These are phyloP conservation scores for Escarpia spicata DNA, from an alignment of 2,888 invertebrate genomes.

Conservation along the genomic window DNA sequence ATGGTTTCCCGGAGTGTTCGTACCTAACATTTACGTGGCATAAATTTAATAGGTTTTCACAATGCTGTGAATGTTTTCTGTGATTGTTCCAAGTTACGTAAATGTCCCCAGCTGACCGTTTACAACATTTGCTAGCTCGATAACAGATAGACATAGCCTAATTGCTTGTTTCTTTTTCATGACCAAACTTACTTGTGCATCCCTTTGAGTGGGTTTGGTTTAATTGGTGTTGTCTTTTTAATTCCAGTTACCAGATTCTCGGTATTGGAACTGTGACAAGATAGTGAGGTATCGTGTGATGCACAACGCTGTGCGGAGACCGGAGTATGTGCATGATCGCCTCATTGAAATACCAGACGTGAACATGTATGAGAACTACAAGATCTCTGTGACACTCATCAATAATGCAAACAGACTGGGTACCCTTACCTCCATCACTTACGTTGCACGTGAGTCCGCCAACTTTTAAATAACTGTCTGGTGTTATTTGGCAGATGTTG, in stretches of 20 bases:
- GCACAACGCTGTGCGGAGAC: neutral
- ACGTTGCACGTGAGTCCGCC: slow-evolving; percentile 40
- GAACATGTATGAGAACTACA: slow-evolving; percentile 38
- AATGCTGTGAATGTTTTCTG: too few relatives aligned
- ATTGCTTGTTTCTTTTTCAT: neutral
- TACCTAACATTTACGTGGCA: too few relatives aligned
- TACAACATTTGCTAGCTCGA: too few relatives aligned
- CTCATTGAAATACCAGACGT: slow-evolving; percentile 29
- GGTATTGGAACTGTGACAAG: slow-evolving; percentile 35
- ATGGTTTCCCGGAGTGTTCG: too few relatives aligned
- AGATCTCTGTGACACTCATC: slow-evolving; percentile 37
- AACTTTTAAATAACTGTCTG: too few relatives aligned
- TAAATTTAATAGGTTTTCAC: too few relatives aligned
- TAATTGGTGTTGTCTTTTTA: neutral
- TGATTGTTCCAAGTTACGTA: too few relatives aligned
- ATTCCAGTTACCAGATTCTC: neutral
- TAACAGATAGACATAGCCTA: neutral
- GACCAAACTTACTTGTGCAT: neutral
- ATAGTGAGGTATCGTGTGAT: slow-evolving; percentile 35
- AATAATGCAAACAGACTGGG: slow-evolving; percentile 43
- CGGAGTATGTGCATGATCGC: neutral
- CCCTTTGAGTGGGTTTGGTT: neutral
- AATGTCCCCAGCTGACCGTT: too few relatives aligned
- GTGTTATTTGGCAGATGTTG: too few relatives aligned
- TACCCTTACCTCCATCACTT: slow-evolving; percentile 27